Conservation (phyloP, 1,140 invertebrate species). For the Limonius californicus region DNA sequence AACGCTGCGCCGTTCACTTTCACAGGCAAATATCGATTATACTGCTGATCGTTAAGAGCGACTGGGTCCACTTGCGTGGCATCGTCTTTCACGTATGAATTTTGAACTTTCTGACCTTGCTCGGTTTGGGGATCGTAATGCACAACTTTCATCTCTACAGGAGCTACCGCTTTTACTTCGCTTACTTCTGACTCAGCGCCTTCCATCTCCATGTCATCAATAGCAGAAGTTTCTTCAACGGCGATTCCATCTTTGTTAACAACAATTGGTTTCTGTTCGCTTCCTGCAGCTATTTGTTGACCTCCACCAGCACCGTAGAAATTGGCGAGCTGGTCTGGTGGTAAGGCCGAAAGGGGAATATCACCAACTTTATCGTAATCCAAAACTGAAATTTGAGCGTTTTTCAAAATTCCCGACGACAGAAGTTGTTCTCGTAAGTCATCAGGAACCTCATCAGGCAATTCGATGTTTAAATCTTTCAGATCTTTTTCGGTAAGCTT, state of each 20-base stretch:
- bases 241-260: constrained; percentile 58
- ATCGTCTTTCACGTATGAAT: constrained; percentile 67
- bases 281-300: constrained; percentile 59
- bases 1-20: constrained; percentile 81
- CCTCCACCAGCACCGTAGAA: constrained; percentile 75
- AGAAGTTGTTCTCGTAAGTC: constrained; percentile 76
- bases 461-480: constrained; percentile 53
- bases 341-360: constrained; percentile 74
- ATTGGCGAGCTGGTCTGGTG: constrained; percentile 80
- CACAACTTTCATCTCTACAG: constrained; percentile 81
- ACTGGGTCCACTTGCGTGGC: constrained; percentile 71
- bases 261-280: constrained; percentile 61
- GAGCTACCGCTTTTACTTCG: constrained; percentile 51
- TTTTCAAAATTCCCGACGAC: constrained; percentile 79
- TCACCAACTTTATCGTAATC: constrained; percentile 87
- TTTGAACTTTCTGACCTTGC: constrained; percentile 66
- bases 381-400: constrained; percentile 80
- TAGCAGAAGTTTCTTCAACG: constrained; percentile 41
- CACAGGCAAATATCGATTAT: constrained; percentile 75
- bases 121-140: constrained; percentile 70
- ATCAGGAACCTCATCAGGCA: constrained; percentile 83
- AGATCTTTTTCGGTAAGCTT: constrained; percentile 39
- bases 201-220: constrained; percentile 45
- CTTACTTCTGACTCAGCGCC: constrained; percentile 53
- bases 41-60: constrained; percentile 66